Base-by-base conservation (phyloP, 2,113 vertebrate species). In the Podilymbus podiceps region DNA sequence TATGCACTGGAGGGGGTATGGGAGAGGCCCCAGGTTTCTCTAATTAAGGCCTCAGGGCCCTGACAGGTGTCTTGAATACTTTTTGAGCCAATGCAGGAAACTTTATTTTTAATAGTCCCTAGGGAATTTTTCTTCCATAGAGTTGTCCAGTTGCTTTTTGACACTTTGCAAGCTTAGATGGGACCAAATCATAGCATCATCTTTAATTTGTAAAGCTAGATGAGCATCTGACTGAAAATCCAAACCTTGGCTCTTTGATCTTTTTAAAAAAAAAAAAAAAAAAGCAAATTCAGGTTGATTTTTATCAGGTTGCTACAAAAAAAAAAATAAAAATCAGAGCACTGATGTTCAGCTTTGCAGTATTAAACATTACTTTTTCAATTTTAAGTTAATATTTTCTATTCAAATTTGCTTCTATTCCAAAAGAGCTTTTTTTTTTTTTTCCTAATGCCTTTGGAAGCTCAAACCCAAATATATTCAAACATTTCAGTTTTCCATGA, bases 1-100 rank as follows among this genome's bases (percentile, higher is more conserved):
- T 38, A 3, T 46, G 35, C 1, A 1, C 38, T 69, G 63, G 6
- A 50, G 8, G 3, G 4, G 9, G 15, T 13, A 49, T 11, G 20
- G 38, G 28, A 33, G 40, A 40, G 9, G 15, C 42, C 31, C 12
- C 33, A 23, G 21, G 23, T 50, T 35, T 79, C 27, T 91, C 58
- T 19, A 21, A 8, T 20, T 59, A n/a, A 52, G 15, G 9, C 21
- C 25, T 56, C 25, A 69, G 42, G 9, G 11, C 22, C 15, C 22
- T 44, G 9, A 31, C 3, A 47, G 6, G 12, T 71, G 42, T 13
- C 7, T 52, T 71, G 19, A 71, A 38, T 40, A n/a, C 5, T 30
- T 30, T 69, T 24, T 71, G 9, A 66, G 27, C 24, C 8, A 40
- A 9, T 24, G 12, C 7, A 42, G 27, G 31, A 28, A 15, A 49